phyloP scores from a whole-genome alignment of 2,797 vertebrate species.

The Ispidina picta region DNA sequence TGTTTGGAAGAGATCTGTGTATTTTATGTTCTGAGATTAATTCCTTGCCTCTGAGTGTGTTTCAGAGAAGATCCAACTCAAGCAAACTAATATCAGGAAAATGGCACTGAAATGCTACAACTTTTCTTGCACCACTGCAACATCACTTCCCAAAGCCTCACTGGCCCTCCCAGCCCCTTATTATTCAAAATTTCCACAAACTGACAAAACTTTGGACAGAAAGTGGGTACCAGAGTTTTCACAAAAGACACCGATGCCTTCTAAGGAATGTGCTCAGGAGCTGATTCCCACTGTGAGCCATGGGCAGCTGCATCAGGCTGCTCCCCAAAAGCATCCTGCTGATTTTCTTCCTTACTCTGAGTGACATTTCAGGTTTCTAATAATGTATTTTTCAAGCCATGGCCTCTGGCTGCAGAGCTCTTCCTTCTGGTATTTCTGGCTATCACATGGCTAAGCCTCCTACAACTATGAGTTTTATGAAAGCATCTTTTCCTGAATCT shows the following conservation, averaged over 20 bases:
- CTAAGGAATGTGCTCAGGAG: background rate
- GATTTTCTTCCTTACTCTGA: background rate
- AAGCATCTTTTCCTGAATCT: slow-evolving; percentile 1
- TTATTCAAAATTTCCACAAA: background rate
- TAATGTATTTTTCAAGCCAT: background rate
- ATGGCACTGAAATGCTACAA: background rate
- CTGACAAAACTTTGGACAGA: background rate
- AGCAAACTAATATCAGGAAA: background rate
- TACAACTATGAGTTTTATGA: background rate
- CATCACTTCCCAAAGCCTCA: background rate
- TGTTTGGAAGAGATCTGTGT: background rate
- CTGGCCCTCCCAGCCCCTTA: background rate
- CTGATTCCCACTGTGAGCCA: rapidly evolving
- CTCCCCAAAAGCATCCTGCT: rapidly evolving
- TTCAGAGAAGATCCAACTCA: background rate
- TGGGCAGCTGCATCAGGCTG: background rate
- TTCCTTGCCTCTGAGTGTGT: background rate
- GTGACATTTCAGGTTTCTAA: background rate
- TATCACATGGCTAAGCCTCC: background rate
- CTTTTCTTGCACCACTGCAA: background rate
- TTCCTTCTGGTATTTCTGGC: background rate
- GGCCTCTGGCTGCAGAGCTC: background rate
- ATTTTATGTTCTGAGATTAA: background rate
- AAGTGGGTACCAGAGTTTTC: background rate
- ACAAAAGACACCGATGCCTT: too few species aligned